Evolutionary conservation across 2,797 vertebrate genomes (phyloP), one percentile per base, ranked within the genome.

Genomic region (Gallinago solitaria): DNA sequence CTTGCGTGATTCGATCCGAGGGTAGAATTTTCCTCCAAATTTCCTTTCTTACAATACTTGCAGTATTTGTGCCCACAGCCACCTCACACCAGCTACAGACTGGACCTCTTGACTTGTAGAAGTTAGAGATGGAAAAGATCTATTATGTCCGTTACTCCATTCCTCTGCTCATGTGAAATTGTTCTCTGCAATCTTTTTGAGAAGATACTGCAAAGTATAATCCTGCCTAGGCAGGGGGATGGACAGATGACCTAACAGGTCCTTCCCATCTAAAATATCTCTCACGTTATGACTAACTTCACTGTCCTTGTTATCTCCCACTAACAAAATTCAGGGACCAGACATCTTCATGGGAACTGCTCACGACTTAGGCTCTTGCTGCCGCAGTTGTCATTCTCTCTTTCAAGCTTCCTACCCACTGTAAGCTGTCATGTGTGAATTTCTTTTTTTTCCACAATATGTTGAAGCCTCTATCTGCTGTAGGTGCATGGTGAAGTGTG

Each of bases 211-310:
- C 19, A 3, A 67, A 57, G 60, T 51, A 89, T 97, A 97, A 96
- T 96, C 96, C 95, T 91, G 95, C 95, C 86, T 64, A 60, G 75
- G 93, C 71, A 91, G 75, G 61, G 83, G 95, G 64, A 61, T 17
- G 90, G 83, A 89, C 90, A 91, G 89, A 91, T 97, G 96, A 97
- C 96, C 96, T 75, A n/a, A 17, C 37, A 83, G 92, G 89, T 91
- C 95, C 92, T 96, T 96, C 95, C 95, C 96, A 96, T 97, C 95
- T 96, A 12, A 95, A 97, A 96, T 96, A 96, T 97, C 96, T 96
- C 92, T 93, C 37, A 37, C 47, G 87, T 82, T 93, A 45, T 78
- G 95, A 87, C 83, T 87, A 70, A 96, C 95, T 95, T 93, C 78
- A 53, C 81, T 87, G 83, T 89, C 79, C 84, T 70, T 25, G 83